These are phyloP conservation scores for Crax fasciolata DNA, from an alignment of 2,797 vertebrate genomes.

Conservation along the genomic window DNA sequence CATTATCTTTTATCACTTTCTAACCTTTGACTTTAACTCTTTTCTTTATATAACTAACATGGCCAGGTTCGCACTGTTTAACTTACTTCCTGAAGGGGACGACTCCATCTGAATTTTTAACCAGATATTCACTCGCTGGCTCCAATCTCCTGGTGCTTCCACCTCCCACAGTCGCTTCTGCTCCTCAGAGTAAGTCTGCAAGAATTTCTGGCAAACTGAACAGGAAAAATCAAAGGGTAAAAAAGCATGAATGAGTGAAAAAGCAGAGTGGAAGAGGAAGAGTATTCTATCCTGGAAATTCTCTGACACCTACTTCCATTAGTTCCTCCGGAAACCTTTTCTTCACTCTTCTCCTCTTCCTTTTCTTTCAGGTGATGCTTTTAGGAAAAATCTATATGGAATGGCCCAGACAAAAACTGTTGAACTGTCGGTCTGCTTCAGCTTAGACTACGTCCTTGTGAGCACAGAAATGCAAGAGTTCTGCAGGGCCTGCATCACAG, in stretches of 20 bases:
- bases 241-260: constrained; percentile 19
- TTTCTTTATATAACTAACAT: background rate
- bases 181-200: constrained; percentile 81
- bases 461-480: background rate
- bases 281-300: background rate
- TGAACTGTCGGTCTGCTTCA: background rate
- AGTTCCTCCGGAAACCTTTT: background rate
- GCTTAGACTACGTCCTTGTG: background rate
- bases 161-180: constrained; percentile 91
- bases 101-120: constrained; percentile 86
- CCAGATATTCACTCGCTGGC: constrained; percentile 91
- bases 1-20: background rate
- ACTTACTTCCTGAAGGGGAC: constrained; percentile 77
- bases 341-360: background rate
- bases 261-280: background rate
- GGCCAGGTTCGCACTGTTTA: background rate
- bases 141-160: constrained; percentile 90
- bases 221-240: constrained; percentile 14
- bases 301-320: background rate
- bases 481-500: background rate
- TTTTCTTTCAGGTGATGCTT: background rate
- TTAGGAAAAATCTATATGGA: background rate
- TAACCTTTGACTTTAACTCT: background rate
- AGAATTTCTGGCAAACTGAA: constrained; percentile 90
- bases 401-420: background rate